Percentiles rank a stretch among this genome's conserved stretches.
Evolutionary conservation across 2,888 invertebrate species (phyloP).

Genomic region (Tillus elongatus): DNA sequence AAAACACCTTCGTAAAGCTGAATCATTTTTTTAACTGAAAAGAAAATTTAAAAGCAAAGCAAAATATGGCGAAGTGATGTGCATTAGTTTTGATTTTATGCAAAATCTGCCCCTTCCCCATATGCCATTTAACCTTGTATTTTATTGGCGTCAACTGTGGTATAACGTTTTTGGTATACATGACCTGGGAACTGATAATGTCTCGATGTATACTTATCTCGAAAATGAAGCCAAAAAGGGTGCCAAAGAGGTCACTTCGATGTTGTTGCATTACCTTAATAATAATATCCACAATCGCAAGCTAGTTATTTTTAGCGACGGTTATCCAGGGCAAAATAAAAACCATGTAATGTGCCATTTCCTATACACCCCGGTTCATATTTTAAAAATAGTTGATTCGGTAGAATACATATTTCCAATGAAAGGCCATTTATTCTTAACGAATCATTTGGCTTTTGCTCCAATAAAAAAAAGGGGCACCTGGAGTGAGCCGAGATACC

Average conservation of each 20-base stretch:
- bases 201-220: conserved; percentile 16
- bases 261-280: no score
- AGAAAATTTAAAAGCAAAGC: conserved; percentile 10
- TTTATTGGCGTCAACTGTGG: conserved; percentile 19
- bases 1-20: conserved; percentile 12
- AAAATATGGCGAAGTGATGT: conserved; percentile 5
- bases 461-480: conserved; percentile 13
- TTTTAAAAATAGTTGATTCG: conserved; percentile 13
- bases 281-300: conserved; percentile 6
- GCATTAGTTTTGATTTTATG: conserved; percentile 19
- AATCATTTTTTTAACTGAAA: conserved; percentile 7
- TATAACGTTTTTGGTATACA: conserved; percentile 20
- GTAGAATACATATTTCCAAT: conserved; percentile 16
- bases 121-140: conserved; percentile 17
- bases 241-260: conserved; percentile 16
- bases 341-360: conserved; percentile 15
- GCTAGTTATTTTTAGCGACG: conserved; percentile 14
- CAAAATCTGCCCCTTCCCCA: conserved; percentile 19
- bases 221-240: conserved; percentile 16
- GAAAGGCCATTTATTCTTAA: conserved; percentile 16
- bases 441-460: no score
- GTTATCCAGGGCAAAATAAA: conserved; percentile 19
- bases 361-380: conserved; percentile 14
- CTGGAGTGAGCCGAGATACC: conserved; percentile 14
- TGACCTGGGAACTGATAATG: conserved; percentile 15